Evolutionary conservation across 2,888 invertebrate species (phyloP).

Genomic region (Tetramorium bicarinatum): DNA sequence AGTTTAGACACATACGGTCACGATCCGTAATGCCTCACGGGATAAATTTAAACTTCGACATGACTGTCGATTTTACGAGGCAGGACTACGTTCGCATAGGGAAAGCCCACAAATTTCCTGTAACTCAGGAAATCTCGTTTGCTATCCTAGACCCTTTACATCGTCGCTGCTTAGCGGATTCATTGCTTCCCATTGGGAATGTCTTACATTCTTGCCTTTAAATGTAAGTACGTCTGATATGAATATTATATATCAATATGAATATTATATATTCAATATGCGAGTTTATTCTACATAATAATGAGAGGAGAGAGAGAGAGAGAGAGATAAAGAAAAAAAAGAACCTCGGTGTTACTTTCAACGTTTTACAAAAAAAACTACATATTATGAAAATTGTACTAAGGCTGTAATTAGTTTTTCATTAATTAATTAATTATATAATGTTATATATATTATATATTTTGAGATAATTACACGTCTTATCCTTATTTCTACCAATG

Average conservation of each 20-base stretch:
- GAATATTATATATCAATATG: background rate
- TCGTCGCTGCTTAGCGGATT: background rate
- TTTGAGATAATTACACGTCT: too few species aligned
- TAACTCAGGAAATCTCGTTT: background rate
- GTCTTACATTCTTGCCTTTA: background rate
- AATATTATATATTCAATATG: background rate
- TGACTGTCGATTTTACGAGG: constrained; percentile 36
- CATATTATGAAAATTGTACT: background rate
- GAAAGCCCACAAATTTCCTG: constrained; percentile 16
- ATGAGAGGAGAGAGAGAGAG: background rate
- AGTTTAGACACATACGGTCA: constrained; percentile 31
- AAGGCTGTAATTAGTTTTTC: background rate
- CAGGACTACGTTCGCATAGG: constrained; percentile 7
- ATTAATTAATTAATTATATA: background rate
- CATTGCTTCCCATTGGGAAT: background rate
- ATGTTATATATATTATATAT: background rate
- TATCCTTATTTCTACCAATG: too few species aligned
- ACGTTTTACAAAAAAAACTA: background rate
- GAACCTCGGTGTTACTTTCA: background rate
- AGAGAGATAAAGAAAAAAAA: background rate
- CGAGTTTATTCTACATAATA: background rate
- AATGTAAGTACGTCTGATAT: background rate
- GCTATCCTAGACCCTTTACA: background rate
- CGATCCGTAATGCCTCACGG: background rate
- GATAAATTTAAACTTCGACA: constrained; percentile 46